Evolutionary conservation across 2,113 vertebrate genomes (phyloP).

Genomic region (Ranitomeya variabilis): DNA sequence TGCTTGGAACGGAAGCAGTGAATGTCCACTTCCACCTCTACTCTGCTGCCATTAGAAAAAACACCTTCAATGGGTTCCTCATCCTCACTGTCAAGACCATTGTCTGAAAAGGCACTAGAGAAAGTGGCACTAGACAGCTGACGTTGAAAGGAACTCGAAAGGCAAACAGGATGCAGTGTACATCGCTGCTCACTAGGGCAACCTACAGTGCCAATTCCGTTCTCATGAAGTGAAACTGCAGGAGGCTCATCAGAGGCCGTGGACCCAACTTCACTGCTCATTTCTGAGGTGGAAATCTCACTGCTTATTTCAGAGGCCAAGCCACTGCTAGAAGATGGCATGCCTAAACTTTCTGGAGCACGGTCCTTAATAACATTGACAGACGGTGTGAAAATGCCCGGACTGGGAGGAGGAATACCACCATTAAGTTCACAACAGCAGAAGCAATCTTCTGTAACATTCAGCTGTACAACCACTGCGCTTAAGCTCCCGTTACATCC

Average conservation of each 20-base stretch:
- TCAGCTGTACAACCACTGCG: slow-evolving; percentile 94
- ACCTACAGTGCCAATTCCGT: slow-evolving; percentile 71
- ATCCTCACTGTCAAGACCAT: slow-evolving; percentile 94
- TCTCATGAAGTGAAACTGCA: slow-evolving; percentile 73
- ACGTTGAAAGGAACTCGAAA: slow-evolving; percentile 85
- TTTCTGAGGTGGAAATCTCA: slow-evolving; percentile 89
- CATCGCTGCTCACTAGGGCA: slow-evolving; percentile 81
- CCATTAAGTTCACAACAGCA: slow-evolving; percentile 87
- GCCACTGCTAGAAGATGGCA: slow-evolving; percentile 87
- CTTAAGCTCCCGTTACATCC: slow-evolving; percentile 94
- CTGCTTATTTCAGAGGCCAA: slow-evolving; percentile 91
- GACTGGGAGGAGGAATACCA: slow-evolving; percentile 80
- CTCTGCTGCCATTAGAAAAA: slow-evolving; percentile 92
- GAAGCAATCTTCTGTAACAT: slow-evolving; percentile 93
- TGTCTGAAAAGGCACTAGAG: slow-evolving; percentile 95
- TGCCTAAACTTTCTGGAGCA: slow-evolving; percentile 72
- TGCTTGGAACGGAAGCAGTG: slow-evolving; percentile 80
- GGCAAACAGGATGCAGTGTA: slow-evolving; percentile 82
- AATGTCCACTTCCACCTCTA: slow-evolving; percentile 94
- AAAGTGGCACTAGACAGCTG: slow-evolving; percentile 97
- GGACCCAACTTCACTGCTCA: slow-evolving; percentile 98
- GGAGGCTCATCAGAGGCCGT: slow-evolving; percentile 93
- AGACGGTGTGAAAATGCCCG: slow-evolving; percentile 69
- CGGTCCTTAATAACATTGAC: slow-evolving; percentile 80
- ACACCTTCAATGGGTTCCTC: slow-evolving; percentile 96